phyloP scores from a whole-genome alignment of 35 echinoderm and acorn worm genomes.

The Nesometra sesokonis region DNA sequence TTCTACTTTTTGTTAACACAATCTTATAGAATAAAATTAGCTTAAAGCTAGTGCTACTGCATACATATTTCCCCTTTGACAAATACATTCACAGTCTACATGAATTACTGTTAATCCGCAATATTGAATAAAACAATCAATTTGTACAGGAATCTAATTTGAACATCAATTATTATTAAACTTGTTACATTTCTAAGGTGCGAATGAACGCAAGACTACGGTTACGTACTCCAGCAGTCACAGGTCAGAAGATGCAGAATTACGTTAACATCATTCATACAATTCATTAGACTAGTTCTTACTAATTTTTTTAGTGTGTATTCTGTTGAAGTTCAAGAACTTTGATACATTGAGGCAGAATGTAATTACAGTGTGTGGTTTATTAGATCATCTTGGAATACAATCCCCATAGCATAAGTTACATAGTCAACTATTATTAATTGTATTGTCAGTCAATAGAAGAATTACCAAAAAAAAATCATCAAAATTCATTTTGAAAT shows the following conservation, averaged over 20 bases:
- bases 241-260: neutral
- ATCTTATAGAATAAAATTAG: too few species aligned
- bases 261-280: neutral
- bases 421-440: too few species aligned
- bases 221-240: neutral
- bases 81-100: neutral
- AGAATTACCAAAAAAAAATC: too few species aligned
- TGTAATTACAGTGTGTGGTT: too few species aligned
- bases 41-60: too few species aligned
- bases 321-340: neutral
- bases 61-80: neutral
- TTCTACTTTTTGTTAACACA: too few species aligned
- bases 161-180: neutral
- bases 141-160: neutral
- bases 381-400: too few species aligned
- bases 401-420: too few species aligned
- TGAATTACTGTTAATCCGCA: neutral
- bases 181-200: neutral
- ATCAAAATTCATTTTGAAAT: too few species aligned
- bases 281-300: neutral
- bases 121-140: neutral
- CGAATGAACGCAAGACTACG: neutral
- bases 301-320: neutral
- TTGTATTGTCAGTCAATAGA: too few species aligned
- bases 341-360: too few species aligned